These are phyloP conservation scores for Lucilia cuprina DNA, from an alignment of 1,140 invertebrate species.

Conservation along the genomic window DNA sequence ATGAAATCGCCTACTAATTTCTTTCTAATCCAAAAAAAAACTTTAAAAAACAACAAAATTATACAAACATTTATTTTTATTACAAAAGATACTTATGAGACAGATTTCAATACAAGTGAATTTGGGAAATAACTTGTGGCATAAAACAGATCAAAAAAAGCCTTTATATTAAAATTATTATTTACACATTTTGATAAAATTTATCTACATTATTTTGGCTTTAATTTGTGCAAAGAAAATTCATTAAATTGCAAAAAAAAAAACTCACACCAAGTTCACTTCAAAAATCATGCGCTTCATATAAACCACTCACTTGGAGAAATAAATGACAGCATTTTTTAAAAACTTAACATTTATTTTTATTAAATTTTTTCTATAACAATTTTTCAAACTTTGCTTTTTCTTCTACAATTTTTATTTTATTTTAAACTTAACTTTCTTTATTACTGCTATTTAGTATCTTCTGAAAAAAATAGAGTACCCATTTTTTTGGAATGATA, in stretches of 20 bases:
- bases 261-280: constrained; percentile 29
- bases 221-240: neutral
- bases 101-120: constrained; percentile 62
- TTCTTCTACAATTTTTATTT: constrained; percentile 36
- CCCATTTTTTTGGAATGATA: constrained; percentile 62
- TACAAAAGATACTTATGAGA: constrained; percentile 63
- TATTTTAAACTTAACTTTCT: constrained; percentile 15
- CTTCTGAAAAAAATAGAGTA: constrained; percentile 40
- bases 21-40: neutral
- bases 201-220: neutral
- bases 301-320: neutral
- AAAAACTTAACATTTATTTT: neutral
- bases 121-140: constrained; percentile 62
- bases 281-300: constrained; percentile 12
- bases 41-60: constrained; percentile 20
- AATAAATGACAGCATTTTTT: neutral
- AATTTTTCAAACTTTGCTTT: neutral
- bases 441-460: neutral
- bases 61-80: constrained; percentile 37
- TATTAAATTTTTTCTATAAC: neutral
- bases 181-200: neutral
- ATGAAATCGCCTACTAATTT: constrained; percentile 9
- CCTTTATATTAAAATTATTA: neutral
- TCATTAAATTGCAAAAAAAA: neutral
- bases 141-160: constrained; percentile 29